Base-by-base conservation (phyloP, 2,888 invertebrate genomes). In the Lacanobia oleracea region DNA sequence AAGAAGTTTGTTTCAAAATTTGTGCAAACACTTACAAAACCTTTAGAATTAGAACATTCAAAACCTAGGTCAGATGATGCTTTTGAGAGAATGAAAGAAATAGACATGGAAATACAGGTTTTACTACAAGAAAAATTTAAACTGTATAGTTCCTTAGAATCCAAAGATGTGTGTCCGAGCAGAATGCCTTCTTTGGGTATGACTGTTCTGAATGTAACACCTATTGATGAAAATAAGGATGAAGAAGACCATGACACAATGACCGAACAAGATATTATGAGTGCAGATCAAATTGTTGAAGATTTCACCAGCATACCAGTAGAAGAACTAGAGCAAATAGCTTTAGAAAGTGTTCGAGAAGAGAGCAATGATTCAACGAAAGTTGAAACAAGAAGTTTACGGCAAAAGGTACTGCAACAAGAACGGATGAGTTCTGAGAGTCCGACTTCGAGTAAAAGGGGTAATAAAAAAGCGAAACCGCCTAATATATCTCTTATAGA, bases 31-130 rank as follows among this genome's bases (percentile, higher is more conserved):
- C 89, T 92, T 72, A 81, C 89, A 60, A 78, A 88, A 3, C 67
- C 77, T 40, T 78, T 87, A 59, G 59, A 59, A 40, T 59, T 59
- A 51, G 88, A 86, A 18, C 88, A 84, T 73, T 43, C 79, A 37
- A 82, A 73, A 62, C 51, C 81, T 0, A 89, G 87, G 75, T 84
- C 92, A 23, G 91, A 87, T 67, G 94, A 94, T 66, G 89, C 96
- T 12, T 93, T 96, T 84, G 95, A 96, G 66, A 94, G 97, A 88
- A 97, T 97, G 96, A 96, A 96, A 81, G 96, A 97, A 87, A 97
- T 97, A 71, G 97, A 97, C 84, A 88, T 96, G 75, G 96, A 97
- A 86, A 96, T 97, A 83, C 96, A 97, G 82, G 93, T 93, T 53
- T 88, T 97, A 61, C 89, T 97, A 79, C 95, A 96, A 86, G 97